Conservation (phyloP, 2,888 invertebrate species). For the Dicyrtomina minuta region DNA sequence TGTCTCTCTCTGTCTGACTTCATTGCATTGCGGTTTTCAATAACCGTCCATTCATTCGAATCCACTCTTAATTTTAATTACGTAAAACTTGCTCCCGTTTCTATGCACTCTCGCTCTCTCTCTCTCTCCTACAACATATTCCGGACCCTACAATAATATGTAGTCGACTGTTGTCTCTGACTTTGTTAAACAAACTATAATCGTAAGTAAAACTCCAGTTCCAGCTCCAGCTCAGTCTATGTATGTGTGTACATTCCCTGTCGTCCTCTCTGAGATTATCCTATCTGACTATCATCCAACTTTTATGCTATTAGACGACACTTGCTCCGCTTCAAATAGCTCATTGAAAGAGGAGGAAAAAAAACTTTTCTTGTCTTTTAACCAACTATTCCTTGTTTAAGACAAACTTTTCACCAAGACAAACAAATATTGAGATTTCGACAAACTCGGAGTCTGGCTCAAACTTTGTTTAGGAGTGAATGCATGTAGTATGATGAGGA, state of each 20-base stretch:
- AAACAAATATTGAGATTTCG: constrained; percentile 28
- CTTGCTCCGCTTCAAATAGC: constrained; percentile 26
- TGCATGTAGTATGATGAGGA: too few species aligned
- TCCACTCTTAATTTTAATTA: constrained; percentile 31
- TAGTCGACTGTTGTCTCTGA: neutral
- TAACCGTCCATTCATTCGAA: constrained; percentile 35
- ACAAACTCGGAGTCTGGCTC: constrained; percentile 19
- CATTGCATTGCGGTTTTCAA: constrained; percentile 43
- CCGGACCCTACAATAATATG: neutral
- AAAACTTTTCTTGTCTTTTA: constrained; percentile 27
- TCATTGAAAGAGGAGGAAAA: constrained; percentile 16
- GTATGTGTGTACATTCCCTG: neutral
- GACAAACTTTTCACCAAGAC: constrained; percentile 31
- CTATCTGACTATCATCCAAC: constrained; percentile 14
- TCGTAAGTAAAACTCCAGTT: too few species aligned
- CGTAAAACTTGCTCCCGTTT: constrained; percentile 26
- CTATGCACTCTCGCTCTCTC: neutral
- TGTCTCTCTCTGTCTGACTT: constrained; percentile 15
- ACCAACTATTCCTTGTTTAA: constrained; percentile 29
- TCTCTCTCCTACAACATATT: too few species aligned
- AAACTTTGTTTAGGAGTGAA: constrained; percentile 10
- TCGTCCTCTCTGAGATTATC: constrained; percentile 7
- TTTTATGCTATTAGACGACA: constrained; percentile 30
- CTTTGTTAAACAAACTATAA: too few species aligned
- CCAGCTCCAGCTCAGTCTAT: neutral